phyloP scores from a whole-genome alignment of 2,113 vertebrate species.

The Nannospalax galili region DNA sequence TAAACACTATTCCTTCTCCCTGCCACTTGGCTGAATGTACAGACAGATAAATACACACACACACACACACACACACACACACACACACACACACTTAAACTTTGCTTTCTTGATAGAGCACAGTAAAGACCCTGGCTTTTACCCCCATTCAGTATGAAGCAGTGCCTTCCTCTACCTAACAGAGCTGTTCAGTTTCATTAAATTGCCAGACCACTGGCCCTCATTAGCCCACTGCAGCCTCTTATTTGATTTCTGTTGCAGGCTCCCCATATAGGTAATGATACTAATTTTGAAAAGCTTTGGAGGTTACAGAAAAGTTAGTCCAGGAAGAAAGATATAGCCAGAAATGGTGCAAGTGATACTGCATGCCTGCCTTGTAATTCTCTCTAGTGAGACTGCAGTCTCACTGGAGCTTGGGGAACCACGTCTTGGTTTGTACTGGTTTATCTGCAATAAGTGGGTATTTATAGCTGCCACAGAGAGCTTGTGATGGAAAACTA shows the following conservation, averaged over 20 bases:
- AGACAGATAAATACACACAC: background rate
- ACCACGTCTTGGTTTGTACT: background rate
- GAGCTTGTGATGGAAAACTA: background rate
- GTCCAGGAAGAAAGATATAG: background rate
- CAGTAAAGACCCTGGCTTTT: background rate
- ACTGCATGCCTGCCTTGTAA: background rate
- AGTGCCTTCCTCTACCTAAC: background rate
- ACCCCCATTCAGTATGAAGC: rapidly evolving
- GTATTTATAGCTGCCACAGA: background rate
- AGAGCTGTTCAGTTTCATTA: background rate
- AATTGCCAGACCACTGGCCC: constrained; percentile 24
- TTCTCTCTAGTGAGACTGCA: background rate
- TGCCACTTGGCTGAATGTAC: background rate
- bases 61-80: background rate
- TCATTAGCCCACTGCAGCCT: constrained; percentile 40
- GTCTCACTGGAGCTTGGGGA: background rate
- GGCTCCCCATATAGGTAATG: constrained; percentile 13
- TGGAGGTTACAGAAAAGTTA: constrained; percentile 9
- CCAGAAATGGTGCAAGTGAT: background rate
- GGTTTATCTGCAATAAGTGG: background rate
- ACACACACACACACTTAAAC: background rate
- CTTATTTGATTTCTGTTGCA: constrained; percentile 54
- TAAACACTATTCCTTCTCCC: background rate
- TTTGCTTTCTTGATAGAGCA: background rate
- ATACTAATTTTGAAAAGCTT: constrained; percentile 61